These are phyloP conservation scores for Endomychus coccineus DNA, from an alignment of 2,888 invertebrate genomes.

Conservation along the genomic window DNA sequence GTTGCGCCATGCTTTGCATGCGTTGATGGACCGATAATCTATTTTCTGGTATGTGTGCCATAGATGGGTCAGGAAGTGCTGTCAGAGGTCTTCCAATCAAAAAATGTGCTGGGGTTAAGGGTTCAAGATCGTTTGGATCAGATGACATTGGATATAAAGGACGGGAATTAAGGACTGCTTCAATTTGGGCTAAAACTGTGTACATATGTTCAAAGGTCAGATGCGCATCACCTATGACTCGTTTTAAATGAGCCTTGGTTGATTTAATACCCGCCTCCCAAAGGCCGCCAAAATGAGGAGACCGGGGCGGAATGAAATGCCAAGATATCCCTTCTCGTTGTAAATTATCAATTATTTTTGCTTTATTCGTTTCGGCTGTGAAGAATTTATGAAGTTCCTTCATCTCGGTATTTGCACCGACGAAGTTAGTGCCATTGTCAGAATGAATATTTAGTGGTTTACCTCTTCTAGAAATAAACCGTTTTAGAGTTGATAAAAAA, in stretches of 20 bases:
- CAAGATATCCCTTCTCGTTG: conserved; percentile 12
- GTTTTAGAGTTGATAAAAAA: conserved; percentile 22
- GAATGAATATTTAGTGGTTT: conserved; percentile 19
- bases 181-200: conserved; percentile 24
- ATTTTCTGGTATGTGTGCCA: neutral
- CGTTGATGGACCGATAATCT: conserved; percentile 10
- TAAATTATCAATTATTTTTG: conserved; percentile 2
- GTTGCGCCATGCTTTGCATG: conserved; percentile 9
- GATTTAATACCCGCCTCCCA: conserved; percentile 18
- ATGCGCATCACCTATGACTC: conserved; percentile 20
- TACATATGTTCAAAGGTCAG: conserved; percentile 27
- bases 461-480: conserved; percentile 26
- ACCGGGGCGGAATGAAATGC: conserved; percentile 17
- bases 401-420: conserved; percentile 14
- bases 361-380: conserved; percentile 7
- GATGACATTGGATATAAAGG: conserved; percentile 22
- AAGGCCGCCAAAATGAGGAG: conserved; percentile 21
- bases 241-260: conserved; percentile 14
- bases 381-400: conserved; percentile 12
- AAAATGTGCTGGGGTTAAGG: conserved; percentile 20
- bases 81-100: conserved; percentile 27
- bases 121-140: conserved; percentile 15
- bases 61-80: conserved; percentile 10
- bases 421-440: conserved; percentile 26
- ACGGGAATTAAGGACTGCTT: conserved; percentile 27